Base-by-base conservation (phyloP, 2,888 invertebrate genomes). In the Orthosia cruda region DNA sequence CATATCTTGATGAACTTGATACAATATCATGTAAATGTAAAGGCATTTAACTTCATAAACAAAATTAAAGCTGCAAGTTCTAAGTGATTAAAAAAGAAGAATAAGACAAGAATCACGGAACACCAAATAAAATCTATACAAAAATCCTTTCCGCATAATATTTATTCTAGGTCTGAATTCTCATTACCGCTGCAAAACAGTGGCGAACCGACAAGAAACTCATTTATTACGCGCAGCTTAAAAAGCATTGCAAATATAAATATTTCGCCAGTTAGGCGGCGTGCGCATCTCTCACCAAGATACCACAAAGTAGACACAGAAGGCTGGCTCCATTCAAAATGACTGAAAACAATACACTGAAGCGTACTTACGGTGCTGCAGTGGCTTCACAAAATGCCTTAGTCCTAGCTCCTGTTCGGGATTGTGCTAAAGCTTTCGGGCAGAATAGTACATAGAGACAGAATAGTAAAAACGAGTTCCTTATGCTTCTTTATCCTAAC, bases 221-320 rank as follows among this genome's bases (percentile, higher is more conserved):
- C 65, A 55, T 69, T 76, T 65, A 81, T 81, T 69, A 81, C 54
- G 11, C 11, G 62, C 50, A 59, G 66, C 65, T 71, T 72, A 66
- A 68, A 66, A 76, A 81, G 66, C 58, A 72, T 72, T 69, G 81
- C 62, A 66, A 72, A 69, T 72, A 63, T 81, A 81, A 81, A 81
- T 81, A 76, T 76, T 80, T 71, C 18, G 23, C 26, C 55, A 50
- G 70, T 59, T 71, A 74, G 45, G 58, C 59, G 45, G 57, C 59
- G 55, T 78, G 64, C 70, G 73, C 47, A 62, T 63, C 54, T 74
- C n/a, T 2, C 13, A 54, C 3, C 0, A 12, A 50, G 55, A 7
- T n/a, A 12, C 4, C 15, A 59, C 23, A 23, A 9, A 54, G 9
- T 58, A 61, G 13, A 26, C 7, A 15, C 32, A 65, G 40, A 63